Evolutionary conservation across 2,797 vertebrate species (phyloP).

Genomic region (Acanthiza pusilla): DNA sequence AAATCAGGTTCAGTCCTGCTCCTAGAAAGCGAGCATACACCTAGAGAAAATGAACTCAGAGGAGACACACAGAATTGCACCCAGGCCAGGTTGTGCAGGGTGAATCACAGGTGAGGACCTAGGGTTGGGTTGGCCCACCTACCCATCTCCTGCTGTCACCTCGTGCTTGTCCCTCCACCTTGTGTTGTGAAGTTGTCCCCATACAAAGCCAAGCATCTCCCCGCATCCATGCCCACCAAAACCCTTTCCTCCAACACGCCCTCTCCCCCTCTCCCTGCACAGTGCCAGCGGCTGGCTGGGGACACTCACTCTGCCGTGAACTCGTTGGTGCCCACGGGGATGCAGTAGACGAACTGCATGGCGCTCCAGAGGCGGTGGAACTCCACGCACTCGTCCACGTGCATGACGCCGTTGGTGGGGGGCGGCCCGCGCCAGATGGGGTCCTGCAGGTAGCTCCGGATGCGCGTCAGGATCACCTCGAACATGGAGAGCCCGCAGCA

Average conservation of each 20-base stretch:
- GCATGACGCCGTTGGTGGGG: conserved; percentile 97
- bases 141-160: neutral
- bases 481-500: conserved; percentile 99
- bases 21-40: neutral
- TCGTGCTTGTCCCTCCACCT: neutral
- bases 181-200: neutral
- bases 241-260: neutral
- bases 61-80: neutral
- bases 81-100: neutral
- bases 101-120: neutral
- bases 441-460: conserved; percentile 96
- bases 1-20: neutral
- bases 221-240: neutral
- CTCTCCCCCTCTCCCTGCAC: neutral
- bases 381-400: conserved; percentile 96
- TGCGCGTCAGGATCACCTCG: conserved; percentile 95
- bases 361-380: conserved; percentile 99
- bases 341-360: conserved; percentile 99
- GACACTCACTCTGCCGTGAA: conserved; percentile 94
- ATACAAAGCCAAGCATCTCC: neutral
- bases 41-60: neutral
- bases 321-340: conserved; percentile 96
- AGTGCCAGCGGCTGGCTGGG: fast-evolving
- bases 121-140: neutral
- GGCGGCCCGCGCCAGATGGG: conserved; percentile 95